phyloP scores from a whole-genome alignment of 2,888 invertebrate species.

The Dysmachus trigonus region DNA sequence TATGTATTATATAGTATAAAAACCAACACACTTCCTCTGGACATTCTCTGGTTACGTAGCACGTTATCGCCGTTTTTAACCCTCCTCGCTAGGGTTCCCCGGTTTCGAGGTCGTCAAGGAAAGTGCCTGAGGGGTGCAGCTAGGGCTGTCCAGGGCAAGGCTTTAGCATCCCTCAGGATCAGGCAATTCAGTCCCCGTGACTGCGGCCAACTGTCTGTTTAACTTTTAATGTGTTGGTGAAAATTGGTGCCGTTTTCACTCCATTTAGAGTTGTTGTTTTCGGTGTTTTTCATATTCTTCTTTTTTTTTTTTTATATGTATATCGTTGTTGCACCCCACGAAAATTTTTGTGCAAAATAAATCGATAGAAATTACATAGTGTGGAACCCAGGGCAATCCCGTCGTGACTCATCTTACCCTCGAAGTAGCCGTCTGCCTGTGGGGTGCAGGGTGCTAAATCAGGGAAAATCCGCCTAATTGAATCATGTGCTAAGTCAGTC shows the following conservation, averaged over 20 bases:
- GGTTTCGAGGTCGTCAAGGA: constrained; percentile 15
- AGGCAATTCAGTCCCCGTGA: background rate
- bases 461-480: constrained; percentile 12
- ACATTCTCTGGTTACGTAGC: constrained; percentile 13
- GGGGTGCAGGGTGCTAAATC: background rate
- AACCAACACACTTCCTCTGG: background rate
- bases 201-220: background rate
- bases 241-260: constrained; percentile 10
- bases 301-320: background rate
- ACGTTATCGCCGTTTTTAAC: background rate
- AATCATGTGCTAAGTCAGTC: constrained; percentile 32
- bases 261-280: background rate
- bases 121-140: background rate
- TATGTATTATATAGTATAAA: background rate
- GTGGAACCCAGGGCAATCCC: background rate
- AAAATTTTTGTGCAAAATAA: constrained; percentile 25
- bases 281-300: too few species aligned
- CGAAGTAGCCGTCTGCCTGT: background rate
- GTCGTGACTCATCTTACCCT: constrained; percentile 33
- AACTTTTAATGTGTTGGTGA: constrained; percentile 38
- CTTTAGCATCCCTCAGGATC: constrained; percentile 11
- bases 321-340: background rate
- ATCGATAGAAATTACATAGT: constrained; percentile 19
- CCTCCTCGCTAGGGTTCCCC: background rate
- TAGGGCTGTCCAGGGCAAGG: background rate